These are phyloP conservation scores for Megamerina dolium DNA, from an alignment of 2,888 invertebrate genomes.

Conservation along the genomic window DNA sequence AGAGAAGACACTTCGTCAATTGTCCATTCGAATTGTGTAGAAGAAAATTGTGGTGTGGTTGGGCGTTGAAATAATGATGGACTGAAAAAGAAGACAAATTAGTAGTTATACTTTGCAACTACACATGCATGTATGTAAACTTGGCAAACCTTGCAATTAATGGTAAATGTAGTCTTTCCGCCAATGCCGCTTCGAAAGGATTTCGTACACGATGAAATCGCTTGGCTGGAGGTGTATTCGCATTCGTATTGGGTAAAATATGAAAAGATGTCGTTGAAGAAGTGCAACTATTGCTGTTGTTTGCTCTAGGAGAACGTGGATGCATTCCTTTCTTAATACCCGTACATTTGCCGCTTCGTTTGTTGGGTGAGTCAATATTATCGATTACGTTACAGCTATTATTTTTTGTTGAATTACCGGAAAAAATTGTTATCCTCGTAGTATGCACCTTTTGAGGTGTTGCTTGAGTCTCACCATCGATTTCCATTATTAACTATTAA, in stretches of 20 bases:
- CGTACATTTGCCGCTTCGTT: constrained; percentile 16
- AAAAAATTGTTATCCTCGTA: too few species aligned
- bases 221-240: constrained; percentile 54
- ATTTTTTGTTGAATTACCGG: too few species aligned
- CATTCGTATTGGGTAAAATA: constrained; percentile 26
- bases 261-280: constrained; percentile 22
- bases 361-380: too few species aligned
- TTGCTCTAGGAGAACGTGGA: constrained; percentile 22
- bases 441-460: constrained; percentile 18
- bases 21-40: constrained; percentile 60
- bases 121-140: not conserved
- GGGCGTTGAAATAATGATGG: constrained; percentile 46
- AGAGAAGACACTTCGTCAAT: constrained; percentile 62
- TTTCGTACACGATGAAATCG: constrained; percentile 55
- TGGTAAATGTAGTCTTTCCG: constrained; percentile 57
- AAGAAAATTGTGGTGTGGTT: constrained; percentile 40
- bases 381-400: too few species aligned
- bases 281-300: constrained; percentile 8
- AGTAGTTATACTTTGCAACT: not conserved
- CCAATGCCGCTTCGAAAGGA: constrained; percentile 58
- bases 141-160: constrained; percentile 49
- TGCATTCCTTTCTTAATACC: constrained; percentile 27
- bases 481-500: constrained; percentile 19
- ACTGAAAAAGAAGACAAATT: constrained; percentile 23
- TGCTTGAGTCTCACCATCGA: constrained; percentile 5